Percentiles rank a stretch among this genome's conserved stretches.
Evolutionary conservation across 2,888 invertebrate genomes (phyloP).

Genomic region (Lycophotia porphyrea): DNA sequence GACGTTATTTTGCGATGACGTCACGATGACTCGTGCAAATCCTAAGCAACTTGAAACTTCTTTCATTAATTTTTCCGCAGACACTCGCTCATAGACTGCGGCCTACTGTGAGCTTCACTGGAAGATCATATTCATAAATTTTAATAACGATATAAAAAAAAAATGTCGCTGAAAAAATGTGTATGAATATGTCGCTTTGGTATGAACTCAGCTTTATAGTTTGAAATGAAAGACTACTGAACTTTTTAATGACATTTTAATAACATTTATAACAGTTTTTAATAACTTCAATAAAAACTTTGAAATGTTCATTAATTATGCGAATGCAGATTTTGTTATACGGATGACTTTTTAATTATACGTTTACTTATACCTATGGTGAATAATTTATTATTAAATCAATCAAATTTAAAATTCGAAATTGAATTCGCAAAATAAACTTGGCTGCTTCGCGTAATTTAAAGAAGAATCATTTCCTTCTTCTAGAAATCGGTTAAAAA

Average conservation of each 20-base stretch:
- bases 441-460: not conserved
- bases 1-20: not conserved
- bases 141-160: too few relatives aligned
- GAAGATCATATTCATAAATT: too few relatives aligned
- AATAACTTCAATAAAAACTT: not conserved
- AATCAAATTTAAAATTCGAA: not conserved
- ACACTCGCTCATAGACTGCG: not conserved
- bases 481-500: not conserved
- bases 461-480: not conserved
- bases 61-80: not conserved
- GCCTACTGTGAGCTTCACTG: not conserved
- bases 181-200: too few relatives aligned
- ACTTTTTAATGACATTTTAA: not conserved
- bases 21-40: not conserved
- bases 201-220: not conserved
- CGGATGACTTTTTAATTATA: not conserved
- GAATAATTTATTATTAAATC: not conserved
- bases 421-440: not conserved
- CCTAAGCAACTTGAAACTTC: not conserved
- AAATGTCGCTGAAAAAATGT: too few relatives aligned
- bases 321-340: not conserved
- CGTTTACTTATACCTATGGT: not conserved
- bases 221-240: not conserved
- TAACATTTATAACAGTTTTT: not conserved
- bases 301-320: not conserved